Percentiles rank a stretch among this genome's conserved stretches.
These are phyloP conservation scores for Sebastiscus albofasciatus DNA, from an alignment of 2,797 vertebrate species.

Conservation along the genomic window DNA sequence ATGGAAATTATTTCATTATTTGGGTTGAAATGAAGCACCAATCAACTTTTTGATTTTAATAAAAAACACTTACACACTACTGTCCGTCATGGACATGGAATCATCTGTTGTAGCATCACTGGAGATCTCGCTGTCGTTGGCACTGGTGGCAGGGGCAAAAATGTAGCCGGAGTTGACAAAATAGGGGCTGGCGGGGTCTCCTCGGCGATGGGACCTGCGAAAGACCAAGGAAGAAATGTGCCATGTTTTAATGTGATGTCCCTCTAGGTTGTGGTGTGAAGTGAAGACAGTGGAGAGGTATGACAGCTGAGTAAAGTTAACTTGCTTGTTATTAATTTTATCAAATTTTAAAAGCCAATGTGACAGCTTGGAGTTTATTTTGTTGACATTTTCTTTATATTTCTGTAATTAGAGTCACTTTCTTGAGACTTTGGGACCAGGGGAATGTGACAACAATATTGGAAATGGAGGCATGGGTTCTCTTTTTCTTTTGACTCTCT, in stretches of 20 bases:
- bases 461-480: slow-evolving; percentile 43
- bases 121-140: slow-evolving; percentile 95
- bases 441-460: slow-evolving; percentile 71
- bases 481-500: slow-evolving; percentile 24
- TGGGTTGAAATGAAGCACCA: background rate
- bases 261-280: background rate
- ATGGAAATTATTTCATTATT: slow-evolving; percentile 34
- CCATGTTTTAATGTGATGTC: background rate
- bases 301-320: background rate
- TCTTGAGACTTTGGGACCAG: slow-evolving; percentile 67
- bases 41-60: background rate
- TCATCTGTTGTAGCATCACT: slow-evolving; percentile 95
- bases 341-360: slow-evolving; percentile 12
- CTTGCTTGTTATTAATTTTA: background rate
- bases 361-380: slow-evolving; percentile 20
- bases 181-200: slow-evolving; percentile 89
- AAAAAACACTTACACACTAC: slow-evolving; percentile 91
- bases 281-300: background rate
- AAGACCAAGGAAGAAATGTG: background rate
- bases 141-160: slow-evolving; percentile 93
- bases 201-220: slow-evolving; percentile 89
- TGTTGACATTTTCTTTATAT: slow-evolving; percentile 55
- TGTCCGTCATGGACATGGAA: slow-evolving; percentile 97
- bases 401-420: slow-evolving; percentile 78
- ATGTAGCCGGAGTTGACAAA: slow-evolving; percentile 92